phyloP scores from a whole-genome alignment of 37 sponge, comb jelly and placozoan genomes.

The Chondrilla cf. caribensis region DNA sequence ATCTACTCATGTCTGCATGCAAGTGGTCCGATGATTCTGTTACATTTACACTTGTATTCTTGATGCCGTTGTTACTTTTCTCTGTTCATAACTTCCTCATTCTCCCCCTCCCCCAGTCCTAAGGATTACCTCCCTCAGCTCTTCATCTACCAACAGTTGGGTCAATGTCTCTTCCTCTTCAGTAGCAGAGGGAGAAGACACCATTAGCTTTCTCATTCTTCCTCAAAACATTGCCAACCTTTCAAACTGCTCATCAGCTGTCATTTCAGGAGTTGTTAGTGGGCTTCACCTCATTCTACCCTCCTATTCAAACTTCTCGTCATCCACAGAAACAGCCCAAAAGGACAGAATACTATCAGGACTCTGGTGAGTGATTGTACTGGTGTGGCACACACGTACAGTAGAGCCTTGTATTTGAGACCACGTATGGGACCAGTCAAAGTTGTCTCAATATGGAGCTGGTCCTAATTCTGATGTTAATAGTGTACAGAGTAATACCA shows the following conservation, averaged over 20 bases:
- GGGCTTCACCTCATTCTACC: background rate
- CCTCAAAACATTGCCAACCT: background rate
- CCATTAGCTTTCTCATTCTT: background rate
- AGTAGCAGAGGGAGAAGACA: background rate
- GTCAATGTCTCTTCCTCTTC: background rate
- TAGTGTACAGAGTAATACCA: too few species aligned
- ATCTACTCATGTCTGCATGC: too few species aligned
- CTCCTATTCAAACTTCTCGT: background rate
- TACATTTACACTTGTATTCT: too few species aligned
- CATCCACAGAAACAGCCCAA: background rate
- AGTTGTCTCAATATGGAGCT: too few species aligned
- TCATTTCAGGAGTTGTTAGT: background rate
- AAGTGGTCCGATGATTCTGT: too few species aligned
- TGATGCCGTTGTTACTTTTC: too few species aligned
- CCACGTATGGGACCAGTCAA: too few species aligned
- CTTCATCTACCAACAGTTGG: background rate
- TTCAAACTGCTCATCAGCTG: background rate
- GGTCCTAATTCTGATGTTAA: too few species aligned
- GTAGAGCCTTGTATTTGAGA: too few species aligned
- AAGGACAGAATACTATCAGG: slow-evolving; percentile 6
- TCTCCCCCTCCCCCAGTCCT: background rate
- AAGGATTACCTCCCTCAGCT: background rate
- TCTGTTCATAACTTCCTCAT: too few species aligned
- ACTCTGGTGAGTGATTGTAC: background rate
- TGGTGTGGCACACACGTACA: too few species aligned